Percentiles rank a stretch among this genome's conserved stretches.
Evolutionary conservation across 2,888 invertebrate species (phyloP).

Genomic region (Dynastes grantii): DNA sequence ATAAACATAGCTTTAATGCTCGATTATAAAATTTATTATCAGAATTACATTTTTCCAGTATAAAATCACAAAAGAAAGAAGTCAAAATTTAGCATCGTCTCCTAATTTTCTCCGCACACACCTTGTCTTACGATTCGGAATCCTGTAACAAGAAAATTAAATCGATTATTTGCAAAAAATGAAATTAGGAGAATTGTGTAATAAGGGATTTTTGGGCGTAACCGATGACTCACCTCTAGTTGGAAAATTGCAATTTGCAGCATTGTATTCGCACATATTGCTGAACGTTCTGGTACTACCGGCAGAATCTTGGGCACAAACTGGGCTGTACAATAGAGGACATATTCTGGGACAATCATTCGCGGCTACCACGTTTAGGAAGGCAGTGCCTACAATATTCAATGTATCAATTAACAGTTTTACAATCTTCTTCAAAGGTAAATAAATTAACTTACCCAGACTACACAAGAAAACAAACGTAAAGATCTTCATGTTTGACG

Average conservation of each 20-base stretch:
- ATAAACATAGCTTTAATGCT: no score
- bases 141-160: no score
- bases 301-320: constrained; percentile 9
- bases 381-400: background rate
- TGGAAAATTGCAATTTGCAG: constrained; percentile 5
- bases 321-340: constrained; percentile 5
- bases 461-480: background rate
- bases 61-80: no score
- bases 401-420: background rate
- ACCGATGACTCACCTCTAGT: constrained; percentile 2
- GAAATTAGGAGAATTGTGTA: no score
- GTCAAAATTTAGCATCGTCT: no score
- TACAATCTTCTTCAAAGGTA: background rate
- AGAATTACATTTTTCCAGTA: no score
- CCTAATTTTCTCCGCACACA: no score
- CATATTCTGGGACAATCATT: constrained; percentile 1
- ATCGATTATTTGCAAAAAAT: no score
- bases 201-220: no score
- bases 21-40: no score
- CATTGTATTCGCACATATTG: constrained; percentile 29
- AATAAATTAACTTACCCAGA: background rate
- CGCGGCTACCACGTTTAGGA: background rate
- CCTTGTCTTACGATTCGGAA: no score
- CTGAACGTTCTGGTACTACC: constrained; percentile 13
- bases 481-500: background rate